Evolutionary conservation across 2,113 vertebrate species (phyloP).

Genomic region (Phalacrocorax brasilianus): DNA sequence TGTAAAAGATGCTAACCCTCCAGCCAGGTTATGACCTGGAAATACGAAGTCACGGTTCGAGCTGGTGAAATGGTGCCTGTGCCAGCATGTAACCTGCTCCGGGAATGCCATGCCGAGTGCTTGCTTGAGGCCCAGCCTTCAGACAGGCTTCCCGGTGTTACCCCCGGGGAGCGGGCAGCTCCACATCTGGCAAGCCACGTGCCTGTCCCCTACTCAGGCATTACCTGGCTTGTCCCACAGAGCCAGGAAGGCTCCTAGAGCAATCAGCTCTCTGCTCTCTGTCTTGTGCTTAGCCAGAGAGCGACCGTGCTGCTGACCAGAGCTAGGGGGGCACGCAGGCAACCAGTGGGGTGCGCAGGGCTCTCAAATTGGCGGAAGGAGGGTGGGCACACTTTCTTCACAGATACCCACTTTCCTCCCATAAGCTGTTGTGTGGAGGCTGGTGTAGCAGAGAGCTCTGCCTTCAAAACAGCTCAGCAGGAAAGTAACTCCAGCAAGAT

Average conservation of each 20-base stretch:
- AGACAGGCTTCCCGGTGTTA: not conserved
- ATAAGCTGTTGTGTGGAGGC: not conserved
- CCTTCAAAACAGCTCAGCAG: not conserved
- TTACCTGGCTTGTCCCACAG: not conserved
- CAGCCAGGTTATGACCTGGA: not conserved
- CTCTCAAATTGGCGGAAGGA: not conserved
- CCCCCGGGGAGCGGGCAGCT: fast-evolving
- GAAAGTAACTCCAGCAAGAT: not conserved
- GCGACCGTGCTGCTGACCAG: not conserved
- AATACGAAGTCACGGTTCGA: not conserved
- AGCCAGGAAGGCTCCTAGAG: not conserved
- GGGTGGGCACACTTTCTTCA: not conserved
- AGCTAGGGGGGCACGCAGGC: not conserved
- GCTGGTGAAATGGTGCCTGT: not conserved
- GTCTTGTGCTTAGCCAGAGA: not conserved
- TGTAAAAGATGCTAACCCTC: not conserved
- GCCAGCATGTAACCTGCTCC: not conserved
- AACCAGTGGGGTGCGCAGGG: fast-evolving
- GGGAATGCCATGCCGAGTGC: not conserved
- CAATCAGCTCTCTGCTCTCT: not conserved
- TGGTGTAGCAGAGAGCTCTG: not conserved
- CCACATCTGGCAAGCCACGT: not conserved
- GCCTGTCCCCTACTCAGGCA: not conserved
- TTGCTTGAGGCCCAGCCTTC: not conserved
- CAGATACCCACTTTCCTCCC: not conserved